A percentile compares a stretch with the other conserved stretches of the same genome.
Evolutionary conservation across 2,113 vertebrate species (phyloP).

Genomic region (Amazona guildingii): DNA sequence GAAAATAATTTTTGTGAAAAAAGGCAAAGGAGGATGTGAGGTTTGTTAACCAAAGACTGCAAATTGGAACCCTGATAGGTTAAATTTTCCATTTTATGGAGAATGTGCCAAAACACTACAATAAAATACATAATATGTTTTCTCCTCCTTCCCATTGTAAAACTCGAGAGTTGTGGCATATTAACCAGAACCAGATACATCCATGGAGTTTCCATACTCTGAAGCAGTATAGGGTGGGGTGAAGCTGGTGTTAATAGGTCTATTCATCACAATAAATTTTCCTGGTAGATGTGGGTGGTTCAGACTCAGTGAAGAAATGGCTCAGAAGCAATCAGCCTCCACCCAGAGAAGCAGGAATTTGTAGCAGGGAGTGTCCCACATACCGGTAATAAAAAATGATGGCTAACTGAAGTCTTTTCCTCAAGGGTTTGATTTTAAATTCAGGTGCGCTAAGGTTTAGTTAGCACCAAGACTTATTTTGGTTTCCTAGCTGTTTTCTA

Average conservation of each 20-base stretch:
- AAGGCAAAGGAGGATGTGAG: background rate
- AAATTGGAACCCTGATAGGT: background rate
- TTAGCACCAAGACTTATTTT: background rate
- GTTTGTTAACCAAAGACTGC: background rate
- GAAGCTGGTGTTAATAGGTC: constrained; percentile 56
- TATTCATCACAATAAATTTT: constrained; percentile 56
- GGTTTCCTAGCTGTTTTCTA: background rate
- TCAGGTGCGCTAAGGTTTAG: constrained; percentile 16
- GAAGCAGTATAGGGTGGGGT: constrained; percentile 51
- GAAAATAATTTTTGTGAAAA: background rate
- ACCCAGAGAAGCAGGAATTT: constrained; percentile 45
- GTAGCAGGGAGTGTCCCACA: constrained; percentile 26
- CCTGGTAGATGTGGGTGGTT: constrained; percentile 48
- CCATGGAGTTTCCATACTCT: constrained; percentile 49
- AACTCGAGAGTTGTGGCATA: constrained; percentile 31
- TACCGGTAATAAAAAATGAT: constrained; percentile 29
- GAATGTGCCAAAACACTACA: background rate
- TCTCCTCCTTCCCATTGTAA: constrained; percentile 42
- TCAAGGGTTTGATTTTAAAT: constrained; percentile 9
- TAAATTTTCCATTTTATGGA: constrained; percentile 33
- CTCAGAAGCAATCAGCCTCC: constrained; percentile 58
- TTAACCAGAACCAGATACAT: constrained; percentile 56
- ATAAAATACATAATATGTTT: constrained; percentile 40
- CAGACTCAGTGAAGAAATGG: constrained; percentile 40
- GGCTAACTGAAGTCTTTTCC: constrained; percentile 10